Evolutionary conservation across 2,888 invertebrate genomes (phyloP), one percentile per base, ranked within the genome.

Genomic region (Alloplasta piceator): DNA sequence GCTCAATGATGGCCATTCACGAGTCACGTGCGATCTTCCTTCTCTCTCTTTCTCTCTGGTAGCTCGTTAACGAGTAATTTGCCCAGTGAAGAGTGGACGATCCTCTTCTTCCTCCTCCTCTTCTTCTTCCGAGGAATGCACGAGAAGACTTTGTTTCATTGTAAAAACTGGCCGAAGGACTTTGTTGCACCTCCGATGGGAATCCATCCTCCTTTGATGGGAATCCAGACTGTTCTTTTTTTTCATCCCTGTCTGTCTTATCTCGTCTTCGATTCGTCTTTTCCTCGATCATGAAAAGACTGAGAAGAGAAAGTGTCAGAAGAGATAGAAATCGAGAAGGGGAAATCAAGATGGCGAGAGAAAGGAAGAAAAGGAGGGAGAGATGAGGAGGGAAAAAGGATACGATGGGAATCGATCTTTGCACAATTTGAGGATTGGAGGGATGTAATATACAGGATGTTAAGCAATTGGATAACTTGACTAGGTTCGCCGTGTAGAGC

Each of bases 1-100:
- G 64, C 78, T 86, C 83, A 87, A 87, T 87, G 85, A 84, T 64
- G 76, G 63, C 84, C 85, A 86, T 87, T 87, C 84, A 87, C 84
- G 77, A 82, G 46, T 68, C 63, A 70, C 68, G 67, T 52, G 60
- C 80, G 78, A 76, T 71, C 76, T 82, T 80, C 78, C 78, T 67
- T n/a, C n/a, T n/a, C n/a, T n/a, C n/a, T n/a, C n/a, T n/a, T n/a
- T n/a, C 16, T 74, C 66, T 12, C 60, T 36, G 80, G 58, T 83
- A 67, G 76, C 84, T 84, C 83, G 82, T 84, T 83, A 84, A 84
- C 84, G 83, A 82, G 83, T 84, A 83, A 84, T 84, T 84, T 83
- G 84, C 84, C 82, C 80, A 79, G 76, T 82, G 75, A 75, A 63
- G n/a, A n/a, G n/a, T n/a, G n/a, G n/a, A n/a, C n/a, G n/a, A n/a